phyloP scores from a whole-genome alignment of 2,797 vertebrate genomes.

The Acanthurus lineatus region DNA sequence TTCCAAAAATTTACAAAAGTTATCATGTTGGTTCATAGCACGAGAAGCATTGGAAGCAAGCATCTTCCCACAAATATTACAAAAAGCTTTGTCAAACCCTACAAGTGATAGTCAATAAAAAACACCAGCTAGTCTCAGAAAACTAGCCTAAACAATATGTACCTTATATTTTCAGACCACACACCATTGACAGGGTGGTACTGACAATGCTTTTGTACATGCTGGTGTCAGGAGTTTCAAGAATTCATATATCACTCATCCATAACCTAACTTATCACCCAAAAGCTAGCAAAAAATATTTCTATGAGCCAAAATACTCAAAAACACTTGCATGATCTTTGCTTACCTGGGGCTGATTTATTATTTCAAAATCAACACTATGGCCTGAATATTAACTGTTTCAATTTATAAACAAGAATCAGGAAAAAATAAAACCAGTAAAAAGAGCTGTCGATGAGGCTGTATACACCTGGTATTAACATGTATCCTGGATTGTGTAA shows the following conservation, averaged over 20 bases:
- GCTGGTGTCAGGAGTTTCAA: constrained; percentile 10
- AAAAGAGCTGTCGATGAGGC: too few relatives aligned
- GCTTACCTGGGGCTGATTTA: background rate
- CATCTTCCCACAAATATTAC: constrained; percentile 42
- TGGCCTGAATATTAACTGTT: background rate
- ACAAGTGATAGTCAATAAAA: constrained; percentile 25
- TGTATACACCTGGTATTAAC: too few relatives aligned
- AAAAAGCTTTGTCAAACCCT: constrained; percentile 33
- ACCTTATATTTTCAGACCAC: constrained; percentile 36
- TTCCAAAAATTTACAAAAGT: constrained; percentile 36
- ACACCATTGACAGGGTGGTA: constrained; percentile 16
- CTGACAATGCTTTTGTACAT: constrained; percentile 2
- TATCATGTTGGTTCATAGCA: constrained; percentile 26
- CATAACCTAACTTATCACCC: constrained; percentile 16
- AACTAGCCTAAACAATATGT: constrained; percentile 1
- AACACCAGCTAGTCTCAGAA: constrained; percentile 16
- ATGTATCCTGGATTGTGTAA: too few relatives aligned
- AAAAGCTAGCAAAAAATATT: constrained; percentile 27
- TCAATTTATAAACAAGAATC: constrained; percentile 8
- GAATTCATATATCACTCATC: constrained; percentile 9
- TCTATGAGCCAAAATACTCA: constrained; percentile 19
- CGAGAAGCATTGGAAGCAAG: constrained; percentile 27
- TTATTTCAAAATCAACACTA: constrained; percentile 11
- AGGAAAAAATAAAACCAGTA: constrained; percentile 1
- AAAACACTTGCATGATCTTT: background rate